These are phyloP conservation scores for Amiota mariae DNA, from an alignment of 2,888 invertebrate genomes.

Conservation along the genomic window DNA sequence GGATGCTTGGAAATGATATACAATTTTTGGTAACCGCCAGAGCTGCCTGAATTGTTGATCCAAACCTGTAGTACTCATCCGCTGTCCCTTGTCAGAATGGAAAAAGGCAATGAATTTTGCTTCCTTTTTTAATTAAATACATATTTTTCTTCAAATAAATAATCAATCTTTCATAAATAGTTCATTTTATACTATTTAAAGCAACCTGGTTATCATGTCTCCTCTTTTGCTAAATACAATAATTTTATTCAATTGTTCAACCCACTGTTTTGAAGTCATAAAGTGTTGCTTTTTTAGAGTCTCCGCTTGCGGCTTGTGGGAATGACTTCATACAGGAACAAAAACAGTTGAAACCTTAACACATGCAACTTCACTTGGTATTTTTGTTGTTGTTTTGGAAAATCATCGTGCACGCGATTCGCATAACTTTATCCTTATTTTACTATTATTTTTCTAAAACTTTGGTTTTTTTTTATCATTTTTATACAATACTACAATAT, in stretches of 20 bases:
- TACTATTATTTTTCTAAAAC: conserved; percentile 12
- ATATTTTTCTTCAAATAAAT: too few relatives aligned
- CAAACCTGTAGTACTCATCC: too few relatives aligned
- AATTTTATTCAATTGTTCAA: neutral
- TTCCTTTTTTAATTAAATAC: too few relatives aligned
- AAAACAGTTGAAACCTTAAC: conserved; percentile 9
- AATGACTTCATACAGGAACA: neutral
- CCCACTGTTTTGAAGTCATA: conserved; percentile 1
- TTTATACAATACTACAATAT: neutral
- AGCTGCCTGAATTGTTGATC: too few relatives aligned
- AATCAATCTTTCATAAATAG: too few relatives aligned
- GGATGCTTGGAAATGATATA: too few relatives aligned
- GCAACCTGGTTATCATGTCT: neutral
- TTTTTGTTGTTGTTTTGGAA: conserved; percentile 25
- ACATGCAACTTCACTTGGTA: conserved; percentile 30
- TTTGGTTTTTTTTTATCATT: neutral
- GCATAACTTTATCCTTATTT: conserved; percentile 59
- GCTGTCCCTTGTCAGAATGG: too few relatives aligned
- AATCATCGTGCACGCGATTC: conserved; percentile 27
- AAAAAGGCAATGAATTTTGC: too few relatives aligned
- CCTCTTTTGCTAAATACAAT: neutral
- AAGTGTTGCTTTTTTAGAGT: conserved; percentile 39
- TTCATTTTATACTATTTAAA: neutral
- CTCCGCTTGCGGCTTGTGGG: neutral
- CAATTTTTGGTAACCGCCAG: too few relatives aligned